Percentiles rank a stretch among this genome's conserved stretches.
Conservation (phyloP, 2,113 vertebrate genomes). For the Sylvia atricapilla region DNA sequence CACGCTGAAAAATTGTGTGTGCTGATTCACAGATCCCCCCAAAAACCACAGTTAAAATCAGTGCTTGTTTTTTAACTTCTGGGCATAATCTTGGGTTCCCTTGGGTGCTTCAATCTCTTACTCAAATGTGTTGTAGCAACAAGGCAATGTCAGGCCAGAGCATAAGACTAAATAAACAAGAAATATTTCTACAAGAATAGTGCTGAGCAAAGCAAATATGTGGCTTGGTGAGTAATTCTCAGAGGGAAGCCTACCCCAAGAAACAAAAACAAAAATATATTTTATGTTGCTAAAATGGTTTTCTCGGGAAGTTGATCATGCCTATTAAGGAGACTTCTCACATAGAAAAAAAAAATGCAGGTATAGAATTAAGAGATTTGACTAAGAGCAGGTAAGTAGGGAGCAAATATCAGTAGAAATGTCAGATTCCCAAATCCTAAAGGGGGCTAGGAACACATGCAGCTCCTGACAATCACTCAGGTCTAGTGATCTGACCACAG, state of each 20-base stretch:
- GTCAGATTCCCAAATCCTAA: neutral
- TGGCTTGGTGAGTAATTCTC: slow-evolving; percentile 1
- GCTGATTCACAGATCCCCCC: neutral
- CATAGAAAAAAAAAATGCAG: neutral
- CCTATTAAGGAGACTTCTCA: neutral
- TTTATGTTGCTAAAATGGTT: neutral
- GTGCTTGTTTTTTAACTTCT: neutral
- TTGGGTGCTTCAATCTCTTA: neutral
- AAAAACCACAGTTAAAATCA: neutral
- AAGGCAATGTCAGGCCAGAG: neutral
- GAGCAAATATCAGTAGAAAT: neutral
- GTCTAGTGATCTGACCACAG: neutral
- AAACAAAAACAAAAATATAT: neutral
- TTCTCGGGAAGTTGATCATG: neutral
- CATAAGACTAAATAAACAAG: slow-evolving; percentile 36
- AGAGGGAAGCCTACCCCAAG: neutral
- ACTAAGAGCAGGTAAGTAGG: neutral
- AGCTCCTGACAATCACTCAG: neutral
- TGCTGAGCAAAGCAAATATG: slow-evolving; percentile 26
- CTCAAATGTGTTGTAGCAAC: neutral
- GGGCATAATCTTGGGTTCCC: neutral
- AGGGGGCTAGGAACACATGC: neutral
- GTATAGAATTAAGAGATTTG: neutral
- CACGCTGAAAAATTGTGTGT: neutral
- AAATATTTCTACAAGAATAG: slow-evolving; percentile 22